These are phyloP conservation scores for Ecliptopera silaceata DNA, from an alignment of 2,888 invertebrate genomes.

Conservation along the genomic window DNA sequence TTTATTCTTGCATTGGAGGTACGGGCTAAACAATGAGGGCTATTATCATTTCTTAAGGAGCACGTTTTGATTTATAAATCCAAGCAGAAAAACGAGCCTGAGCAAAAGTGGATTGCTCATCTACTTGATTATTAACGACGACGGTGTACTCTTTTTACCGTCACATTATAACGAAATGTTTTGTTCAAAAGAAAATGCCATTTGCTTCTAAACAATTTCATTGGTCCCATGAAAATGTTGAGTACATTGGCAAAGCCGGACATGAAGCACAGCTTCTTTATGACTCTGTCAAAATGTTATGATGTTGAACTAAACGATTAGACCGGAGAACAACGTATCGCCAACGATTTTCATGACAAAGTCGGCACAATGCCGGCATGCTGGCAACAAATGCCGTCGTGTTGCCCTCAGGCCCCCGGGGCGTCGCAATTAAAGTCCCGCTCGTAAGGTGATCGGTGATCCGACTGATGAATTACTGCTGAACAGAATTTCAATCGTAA, in stretches of 20 bases:
- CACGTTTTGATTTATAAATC: slow-evolving; percentile 60
- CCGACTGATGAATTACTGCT: slow-evolving; percentile 50
- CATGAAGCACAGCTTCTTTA: slow-evolving; percentile 35
- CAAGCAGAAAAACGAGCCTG: slow-evolving; percentile 35
- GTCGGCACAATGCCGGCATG: slow-evolving; percentile 57
- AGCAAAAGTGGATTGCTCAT: slow-evolving; percentile 22
- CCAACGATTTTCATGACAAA: slow-evolving; percentile 64
- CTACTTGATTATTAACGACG: slow-evolving; percentile 25
- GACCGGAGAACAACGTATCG: slow-evolving; percentile 54
- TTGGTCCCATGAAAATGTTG: slow-evolving; percentile 6
- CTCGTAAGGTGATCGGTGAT: slow-evolving; percentile 61
- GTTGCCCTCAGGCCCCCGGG: slow-evolving; percentile 69
- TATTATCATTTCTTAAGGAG: slow-evolving; percentile 67
- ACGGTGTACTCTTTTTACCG: slow-evolving; percentile 4
- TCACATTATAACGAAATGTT: neutral
- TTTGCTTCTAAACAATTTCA: neutral
- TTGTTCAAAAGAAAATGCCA: neutral
- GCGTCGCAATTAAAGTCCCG: slow-evolving; percentile 73
- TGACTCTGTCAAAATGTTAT: slow-evolving; percentile 43
- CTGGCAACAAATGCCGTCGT: slow-evolving; percentile 68
- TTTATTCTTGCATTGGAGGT: slow-evolving; percentile 74
- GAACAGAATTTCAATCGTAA: slow-evolving; percentile 37
- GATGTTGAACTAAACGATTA: slow-evolving; percentile 50
- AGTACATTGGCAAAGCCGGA: slow-evolving; percentile 25
- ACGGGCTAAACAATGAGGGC: slow-evolving; percentile 72